Evolutionary conservation across 2,113 vertebrate genomes (phyloP).

Genomic region (Patagioenas fasciata): DNA sequence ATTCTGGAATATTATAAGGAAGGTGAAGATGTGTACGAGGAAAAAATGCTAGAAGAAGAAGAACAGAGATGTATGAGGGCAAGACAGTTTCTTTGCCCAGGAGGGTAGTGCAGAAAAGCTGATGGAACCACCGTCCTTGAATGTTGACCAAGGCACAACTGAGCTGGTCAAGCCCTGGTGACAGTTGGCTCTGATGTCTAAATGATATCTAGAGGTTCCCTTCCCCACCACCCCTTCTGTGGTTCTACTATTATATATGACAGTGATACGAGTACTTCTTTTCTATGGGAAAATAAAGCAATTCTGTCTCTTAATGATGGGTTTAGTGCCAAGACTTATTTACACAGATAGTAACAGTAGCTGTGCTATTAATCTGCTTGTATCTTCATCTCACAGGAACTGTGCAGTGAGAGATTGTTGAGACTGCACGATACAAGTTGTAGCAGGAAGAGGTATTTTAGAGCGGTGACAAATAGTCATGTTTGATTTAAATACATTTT

Average conservation of each 20-base stretch:
- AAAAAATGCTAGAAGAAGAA: background rate
- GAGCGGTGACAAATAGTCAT: background rate
- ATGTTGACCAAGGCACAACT: background rate
- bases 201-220: background rate
- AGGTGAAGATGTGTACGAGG: background rate
- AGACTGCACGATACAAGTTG: background rate
- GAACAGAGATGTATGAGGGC: background rate
- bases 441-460: background rate
- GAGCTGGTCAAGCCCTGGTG: background rate
- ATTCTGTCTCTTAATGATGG: background rate
- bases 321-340: background rate
- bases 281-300: conserved; percentile 23
- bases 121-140: background rate
- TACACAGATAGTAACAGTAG: background rate
- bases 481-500: background rate
- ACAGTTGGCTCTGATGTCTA: background rate
- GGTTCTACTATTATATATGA: background rate
- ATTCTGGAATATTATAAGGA: background rate
- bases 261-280: background rate
- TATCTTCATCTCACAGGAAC: background rate
- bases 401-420: background rate
- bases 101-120: background rate
- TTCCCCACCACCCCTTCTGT: background rate
- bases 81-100: background rate
- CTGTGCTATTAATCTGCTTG: background rate